phyloP scores from a whole-genome alignment of 30 jellyfish, hydroid and myxozoan genomes.

The Hydractinia symbiolongicarpus region DNA sequence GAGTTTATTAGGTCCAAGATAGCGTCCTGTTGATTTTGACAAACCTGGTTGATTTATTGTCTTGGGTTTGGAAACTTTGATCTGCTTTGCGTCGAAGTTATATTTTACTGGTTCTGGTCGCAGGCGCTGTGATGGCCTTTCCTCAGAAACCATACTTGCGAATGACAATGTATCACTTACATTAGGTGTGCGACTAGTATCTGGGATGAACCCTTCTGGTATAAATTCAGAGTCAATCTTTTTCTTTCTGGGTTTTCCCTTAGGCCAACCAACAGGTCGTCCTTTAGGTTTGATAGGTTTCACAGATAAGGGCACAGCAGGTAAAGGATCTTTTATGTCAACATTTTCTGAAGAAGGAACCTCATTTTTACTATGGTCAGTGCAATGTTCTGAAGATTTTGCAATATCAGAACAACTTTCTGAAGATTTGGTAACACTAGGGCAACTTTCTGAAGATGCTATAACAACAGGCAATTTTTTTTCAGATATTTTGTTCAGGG shows the following conservation, averaged over 20 bases:
- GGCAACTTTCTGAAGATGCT: too few species aligned
- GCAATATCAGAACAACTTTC: too few species aligned
- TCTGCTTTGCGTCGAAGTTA: not conserved
- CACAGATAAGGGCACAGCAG: too few species aligned
- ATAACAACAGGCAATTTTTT: too few species aligned
- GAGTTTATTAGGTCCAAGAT: not conserved
- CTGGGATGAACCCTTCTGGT: constrained; percentile 8
- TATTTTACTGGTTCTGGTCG: constrained; percentile 4
- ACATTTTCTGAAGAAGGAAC: too few species aligned
- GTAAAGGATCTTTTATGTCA: too few species aligned
- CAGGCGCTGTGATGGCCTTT: constrained; percentile 65
- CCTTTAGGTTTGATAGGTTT: not conserved
- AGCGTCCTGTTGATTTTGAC: not conserved
- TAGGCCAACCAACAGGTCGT: not conserved
- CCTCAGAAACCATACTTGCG: constrained; percentile 89
- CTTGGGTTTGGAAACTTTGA: not conserved
- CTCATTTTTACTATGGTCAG: too few species aligned
- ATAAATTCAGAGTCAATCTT: not conserved
- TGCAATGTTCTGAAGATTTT: too few species aligned
- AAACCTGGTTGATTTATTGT: not conserved
- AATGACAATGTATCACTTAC: constrained; percentile 22
- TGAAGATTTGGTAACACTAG: too few species aligned
- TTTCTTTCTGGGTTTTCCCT: constrained; percentile 5
- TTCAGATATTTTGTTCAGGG: too few species aligned
- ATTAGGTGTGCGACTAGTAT: constrained; percentile 37